Evolutionary conservation across 2,113 vertebrate genomes (phyloP), one percentile per base, ranked within the genome.

Genomic region (Dermatemys mawii): DNA sequence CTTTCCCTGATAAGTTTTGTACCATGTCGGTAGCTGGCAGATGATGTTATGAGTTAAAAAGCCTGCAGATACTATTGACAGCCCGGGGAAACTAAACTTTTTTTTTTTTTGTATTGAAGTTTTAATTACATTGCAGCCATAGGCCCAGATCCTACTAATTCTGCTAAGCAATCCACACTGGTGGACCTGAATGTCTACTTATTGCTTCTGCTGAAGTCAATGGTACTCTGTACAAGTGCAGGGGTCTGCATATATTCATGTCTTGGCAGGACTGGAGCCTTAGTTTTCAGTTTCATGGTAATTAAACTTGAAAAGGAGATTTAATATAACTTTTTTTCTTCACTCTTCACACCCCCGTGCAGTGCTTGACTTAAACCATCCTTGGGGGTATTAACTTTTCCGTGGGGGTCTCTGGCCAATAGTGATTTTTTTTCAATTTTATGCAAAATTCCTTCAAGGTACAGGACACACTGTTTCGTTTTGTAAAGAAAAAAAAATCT

Each of bases 1-100:
- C 41, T 89, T 89, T 67, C 13, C 50, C 84, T 94, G 90, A 84
- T 51, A 87, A 24, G 6, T 54, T 92, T 93, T n/a, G 51, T 93
- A 32, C 29, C 50, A 54, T 4, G 29, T 90, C 70, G 89, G 73
- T 38, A 60, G 54, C 29, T 95, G 78, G 10, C 24, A 88, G 55
- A 76, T 26, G 49, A 90, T 44, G n/a, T 85, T 67, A 79, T 1
- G 19, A 90, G 32, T 6, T 49, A 26, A 84, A 93, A 17, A 73
- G 2, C 22, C 50, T 87, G 46, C 8, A 10, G 57, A 1, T 50
- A 57, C 75, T 83, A 57, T 2, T 83, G 26, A 81, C 60, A 67
- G 32, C 32, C 16, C n/a, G 84, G 81, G 7, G 5, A 83, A 87
- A 90, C 87, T 90, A 6, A 50, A 87, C 22, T 85, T 29, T 10